These are phyloP conservation scores for Phasia obesa DNA, from an alignment of 2,888 invertebrate genomes.

Conservation along the genomic window DNA sequence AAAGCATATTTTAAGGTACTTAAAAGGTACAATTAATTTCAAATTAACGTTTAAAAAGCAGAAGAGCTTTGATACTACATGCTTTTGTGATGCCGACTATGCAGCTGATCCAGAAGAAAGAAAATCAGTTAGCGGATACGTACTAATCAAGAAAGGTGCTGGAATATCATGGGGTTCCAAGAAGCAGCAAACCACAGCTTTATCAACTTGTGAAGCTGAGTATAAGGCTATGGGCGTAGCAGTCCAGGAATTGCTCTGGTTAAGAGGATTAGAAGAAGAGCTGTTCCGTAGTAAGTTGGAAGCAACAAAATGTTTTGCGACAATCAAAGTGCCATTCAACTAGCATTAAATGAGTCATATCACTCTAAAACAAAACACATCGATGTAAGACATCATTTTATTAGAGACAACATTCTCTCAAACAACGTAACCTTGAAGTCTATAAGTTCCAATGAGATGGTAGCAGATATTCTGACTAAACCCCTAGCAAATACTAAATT, in stretches of 20 bases:
- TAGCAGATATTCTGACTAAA: not conserved
- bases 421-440: not conserved
- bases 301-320: not conserved
- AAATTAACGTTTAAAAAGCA: constrained; percentile 23
- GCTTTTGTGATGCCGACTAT: constrained; percentile 40
- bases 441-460: constrained; percentile 6
- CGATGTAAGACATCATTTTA: constrained; percentile 10
- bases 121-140: constrained; percentile 39
- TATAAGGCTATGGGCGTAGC: constrained; percentile 44
- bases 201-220: constrained; percentile 22
- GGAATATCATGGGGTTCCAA: constrained; percentile 30
- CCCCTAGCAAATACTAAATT: not conserved
- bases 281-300: not conserved
- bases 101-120: constrained; percentile 16
- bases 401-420: not conserved
- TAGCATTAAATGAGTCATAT: no score
- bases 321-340: constrained; percentile 3
- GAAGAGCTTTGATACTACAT: not conserved
- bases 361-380: not conserved
- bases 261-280: constrained; percentile 1
- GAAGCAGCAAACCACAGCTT: constrained; percentile 20
- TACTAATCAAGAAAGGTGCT: constrained; percentile 26
- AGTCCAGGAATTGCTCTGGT: constrained; percentile 30
- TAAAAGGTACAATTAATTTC: no score
- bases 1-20: not conserved